Conservation (phyloP, 2,113 vertebrate species). For the Mastomys coucha region DNA sequence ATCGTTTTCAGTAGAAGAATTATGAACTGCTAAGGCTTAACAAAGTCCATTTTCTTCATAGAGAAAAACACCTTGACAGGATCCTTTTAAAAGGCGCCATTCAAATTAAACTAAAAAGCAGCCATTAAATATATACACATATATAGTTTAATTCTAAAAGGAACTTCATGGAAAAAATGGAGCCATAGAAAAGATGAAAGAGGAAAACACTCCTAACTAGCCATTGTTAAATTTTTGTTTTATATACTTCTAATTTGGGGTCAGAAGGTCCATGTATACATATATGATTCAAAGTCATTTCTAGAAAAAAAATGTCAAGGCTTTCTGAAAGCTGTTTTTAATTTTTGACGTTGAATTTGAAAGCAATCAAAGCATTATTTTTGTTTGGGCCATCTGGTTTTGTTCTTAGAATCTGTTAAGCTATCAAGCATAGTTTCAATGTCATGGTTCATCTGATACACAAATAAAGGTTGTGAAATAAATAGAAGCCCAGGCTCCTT, state of each 20-base stretch:
- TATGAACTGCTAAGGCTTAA: constrained; percentile 76
- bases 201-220: constrained; percentile 49
- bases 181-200: constrained; percentile 47
- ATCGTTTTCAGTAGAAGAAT: constrained; percentile 62
- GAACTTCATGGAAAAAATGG: constrained; percentile 39
- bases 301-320: constrained; percentile 57
- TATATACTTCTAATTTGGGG: constrained; percentile 7
- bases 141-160: constrained; percentile 34
- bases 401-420: constrained; percentile 83
- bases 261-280: not conserved
- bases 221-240: constrained; percentile 49
- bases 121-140: constrained; percentile 32
- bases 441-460: constrained; percentile 81
- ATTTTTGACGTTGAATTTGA: constrained; percentile 82
- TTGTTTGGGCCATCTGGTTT: constrained; percentile 81
- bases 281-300: constrained; percentile 60
- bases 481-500: constrained; percentile 57
- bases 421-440: constrained; percentile 81
- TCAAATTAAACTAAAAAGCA: constrained; percentile 71
- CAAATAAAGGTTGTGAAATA: constrained; percentile 74
- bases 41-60: constrained; percentile 68
- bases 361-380: constrained; percentile 82
- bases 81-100: constrained; percentile 55
- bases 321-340: constrained; percentile 81
- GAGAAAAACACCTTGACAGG: constrained; percentile 65